These are phyloP conservation scores for Tetanocera ferruginea DNA, from an alignment of 2,888 invertebrate species.

Conservation along the genomic window DNA sequence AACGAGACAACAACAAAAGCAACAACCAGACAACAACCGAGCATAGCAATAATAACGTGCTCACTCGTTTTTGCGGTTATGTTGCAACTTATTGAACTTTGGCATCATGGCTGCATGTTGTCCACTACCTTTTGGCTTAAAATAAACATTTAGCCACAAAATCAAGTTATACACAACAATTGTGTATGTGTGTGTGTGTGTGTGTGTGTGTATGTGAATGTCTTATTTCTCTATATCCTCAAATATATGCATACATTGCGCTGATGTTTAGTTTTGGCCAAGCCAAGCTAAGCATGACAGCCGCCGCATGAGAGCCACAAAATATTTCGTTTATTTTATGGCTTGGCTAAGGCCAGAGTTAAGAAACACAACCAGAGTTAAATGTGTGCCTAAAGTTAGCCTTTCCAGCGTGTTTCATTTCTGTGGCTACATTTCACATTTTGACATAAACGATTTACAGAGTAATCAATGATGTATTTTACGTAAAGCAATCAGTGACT, in stretches of 20 bases:
- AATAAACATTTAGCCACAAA: constrained; percentile 34
- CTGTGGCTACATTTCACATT: too few relatives aligned
- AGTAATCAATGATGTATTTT: too few relatives aligned
- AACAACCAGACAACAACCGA: background rate
- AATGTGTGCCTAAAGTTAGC: background rate
- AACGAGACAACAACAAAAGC: background rate
- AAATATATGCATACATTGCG: constrained; percentile 9
- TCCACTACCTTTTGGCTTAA: background rate
- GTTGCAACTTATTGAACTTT: constrained; percentile 16
- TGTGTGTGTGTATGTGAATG: background rate
- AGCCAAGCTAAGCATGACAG: too few relatives aligned
- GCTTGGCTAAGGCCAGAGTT: too few relatives aligned
- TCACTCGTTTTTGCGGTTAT: background rate
- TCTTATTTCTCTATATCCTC: constrained; percentile 13
- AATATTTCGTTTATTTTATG: too few relatives aligned
- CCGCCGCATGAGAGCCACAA: too few relatives aligned
- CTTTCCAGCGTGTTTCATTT: background rate
- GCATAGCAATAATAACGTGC: background rate
- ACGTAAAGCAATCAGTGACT: too few relatives aligned
- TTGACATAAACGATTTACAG: too few relatives aligned
- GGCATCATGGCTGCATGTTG: background rate
- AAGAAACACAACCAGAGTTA: background rate
- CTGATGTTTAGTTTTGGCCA: background rate
- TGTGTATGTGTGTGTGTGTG: background rate
- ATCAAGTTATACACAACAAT: constrained; percentile 35